A percentile compares a stretch with the other conserved stretches of the same genome.
phyloP scores from a whole-genome alignment of 2,797 vertebrate species.

The Neosilurus mollespiculum region DNA sequence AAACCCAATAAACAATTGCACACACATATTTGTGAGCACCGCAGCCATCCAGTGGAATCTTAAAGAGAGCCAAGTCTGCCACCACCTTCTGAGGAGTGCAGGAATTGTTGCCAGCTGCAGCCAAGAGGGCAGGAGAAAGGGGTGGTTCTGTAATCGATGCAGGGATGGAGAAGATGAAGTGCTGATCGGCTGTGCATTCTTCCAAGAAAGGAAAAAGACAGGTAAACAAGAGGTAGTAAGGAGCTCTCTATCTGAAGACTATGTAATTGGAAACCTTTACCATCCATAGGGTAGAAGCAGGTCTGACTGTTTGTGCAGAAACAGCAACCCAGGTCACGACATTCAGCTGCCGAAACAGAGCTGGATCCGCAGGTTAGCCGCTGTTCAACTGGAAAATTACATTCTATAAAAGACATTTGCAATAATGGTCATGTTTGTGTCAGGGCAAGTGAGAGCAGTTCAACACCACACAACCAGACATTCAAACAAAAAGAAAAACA shows the following conservation, averaged over 20 bases:
- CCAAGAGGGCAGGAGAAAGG: slow-evolving; percentile 67
- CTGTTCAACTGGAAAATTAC: slow-evolving; percentile 68
- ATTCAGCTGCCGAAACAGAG: slow-evolving; percentile 62
- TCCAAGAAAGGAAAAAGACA: slow-evolving; percentile 35
- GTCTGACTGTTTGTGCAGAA: slow-evolving; percentile 59
- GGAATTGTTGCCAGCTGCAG: slow-evolving; percentile 62
- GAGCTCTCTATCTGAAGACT: neutral
- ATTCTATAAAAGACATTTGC: slow-evolving; percentile 66
- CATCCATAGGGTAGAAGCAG: slow-evolving; percentile 79
- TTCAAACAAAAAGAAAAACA: neutral
- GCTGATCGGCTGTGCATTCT: slow-evolving; percentile 78
- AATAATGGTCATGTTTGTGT: slow-evolving; percentile 30
- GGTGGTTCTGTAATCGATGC: slow-evolving; percentile 70
- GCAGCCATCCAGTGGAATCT: slow-evolving; percentile 75
- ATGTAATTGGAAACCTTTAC: slow-evolving; percentile 58
- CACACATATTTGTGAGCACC: slow-evolving; percentile 72
- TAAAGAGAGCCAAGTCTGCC: slow-evolving; percentile 72
- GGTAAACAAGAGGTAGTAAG: neutral
- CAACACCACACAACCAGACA: neutral
- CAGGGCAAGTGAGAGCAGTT: neutral
- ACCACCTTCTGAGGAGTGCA: slow-evolving; percentile 71
- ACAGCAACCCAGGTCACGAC: slow-evolving; percentile 74
- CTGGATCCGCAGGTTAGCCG: slow-evolving; percentile 69
- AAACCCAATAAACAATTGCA: neutral
- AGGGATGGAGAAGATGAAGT: slow-evolving; percentile 77